Conservation (phyloP, 2,888 invertebrate genomes). For the Folsomia candida region DNA sequence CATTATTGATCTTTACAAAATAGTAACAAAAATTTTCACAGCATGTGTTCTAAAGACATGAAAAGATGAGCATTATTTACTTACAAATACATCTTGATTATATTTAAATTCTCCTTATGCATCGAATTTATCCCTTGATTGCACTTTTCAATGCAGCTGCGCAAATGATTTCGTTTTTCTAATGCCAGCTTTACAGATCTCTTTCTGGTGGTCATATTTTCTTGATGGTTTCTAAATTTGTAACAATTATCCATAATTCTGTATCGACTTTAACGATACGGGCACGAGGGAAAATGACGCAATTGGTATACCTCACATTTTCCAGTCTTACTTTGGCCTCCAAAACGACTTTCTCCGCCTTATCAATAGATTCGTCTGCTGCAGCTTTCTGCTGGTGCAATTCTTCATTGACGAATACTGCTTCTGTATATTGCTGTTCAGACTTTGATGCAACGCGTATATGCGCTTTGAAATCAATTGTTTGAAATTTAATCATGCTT, state of each 20-base stretch:
- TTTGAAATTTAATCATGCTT: constrained; percentile 16
- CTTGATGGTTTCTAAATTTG: background rate
- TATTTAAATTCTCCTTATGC: constrained; percentile 2
- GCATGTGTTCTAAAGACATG: too few species aligned
- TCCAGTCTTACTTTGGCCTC: background rate
- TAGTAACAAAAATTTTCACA: too few species aligned
- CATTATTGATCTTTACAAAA: constrained; percentile 1
- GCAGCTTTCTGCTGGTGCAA: constrained; percentile 10
- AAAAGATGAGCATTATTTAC: background rate
- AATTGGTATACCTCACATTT: background rate
- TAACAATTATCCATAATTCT: too few species aligned
- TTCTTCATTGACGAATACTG: constrained; percentile 22
- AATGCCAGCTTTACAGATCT: background rate
- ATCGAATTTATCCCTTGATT: background rate
- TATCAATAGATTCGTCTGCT: background rate
- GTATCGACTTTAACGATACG: too few species aligned
- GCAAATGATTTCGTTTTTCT: background rate
- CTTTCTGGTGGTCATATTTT: background rate
- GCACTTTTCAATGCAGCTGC: background rate
- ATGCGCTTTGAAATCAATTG: constrained; percentile 29
- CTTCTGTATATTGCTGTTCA: constrained; percentile 18
- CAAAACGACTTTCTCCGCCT: background rate
- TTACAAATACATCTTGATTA: constrained; percentile 4
- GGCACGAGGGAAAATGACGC: too few species aligned
- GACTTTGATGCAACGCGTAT: constrained; percentile 7